Evolutionary conservation across 1,140 invertebrate genomes (phyloP), one percentile per base, ranked within the genome.

Genomic region (Theocolax elegans): DNA sequence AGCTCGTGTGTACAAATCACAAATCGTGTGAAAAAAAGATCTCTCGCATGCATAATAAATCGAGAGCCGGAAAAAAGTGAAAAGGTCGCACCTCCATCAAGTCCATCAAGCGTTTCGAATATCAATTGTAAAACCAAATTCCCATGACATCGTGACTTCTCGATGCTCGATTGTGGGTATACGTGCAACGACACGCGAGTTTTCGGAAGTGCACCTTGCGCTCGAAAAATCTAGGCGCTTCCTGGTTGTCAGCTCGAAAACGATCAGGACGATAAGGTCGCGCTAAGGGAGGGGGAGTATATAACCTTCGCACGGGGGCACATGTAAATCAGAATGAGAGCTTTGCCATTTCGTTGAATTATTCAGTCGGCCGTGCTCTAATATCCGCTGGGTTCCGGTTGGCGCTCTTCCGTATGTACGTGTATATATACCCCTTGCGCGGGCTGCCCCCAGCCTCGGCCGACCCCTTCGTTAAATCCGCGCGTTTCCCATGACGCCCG

Each of bases 261-360:
- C 21, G 23, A 15, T 19, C 13, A 40, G 1, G 12, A 29, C 54
- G 21, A 15, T 21, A n/a, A n/a, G n/a, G 19, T 51, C 49, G 19
- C 46, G 49, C 27, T 25, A 13, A 56, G 31, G 4, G 31, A 6
- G 10, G 4, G 31, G 4, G 31, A 4, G 31, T 35, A 35, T 35
- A 35, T 35, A 35, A 35, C 4, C 4, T 35, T 10, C 10, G 31
- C 31, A 10, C 4, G 31, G 31, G 31, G 4, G 31, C 25, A 66
- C 72, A 77, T 77, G 74, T 74, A 76, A 77, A 77, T 77, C 72
- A 74, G 73, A 62, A 44, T 64, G 38, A 42, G 69, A 38, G 72
- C 56, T 51, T 51, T 35, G 48, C 38, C 59, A 67, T 75, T 76
- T 73, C 72, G 71, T 71, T 74, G 72, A 77, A 78, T 78, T 74